Base-by-base conservation (phyloP, 1,140 invertebrate genomes). In the Augochlora pura region DNA sequence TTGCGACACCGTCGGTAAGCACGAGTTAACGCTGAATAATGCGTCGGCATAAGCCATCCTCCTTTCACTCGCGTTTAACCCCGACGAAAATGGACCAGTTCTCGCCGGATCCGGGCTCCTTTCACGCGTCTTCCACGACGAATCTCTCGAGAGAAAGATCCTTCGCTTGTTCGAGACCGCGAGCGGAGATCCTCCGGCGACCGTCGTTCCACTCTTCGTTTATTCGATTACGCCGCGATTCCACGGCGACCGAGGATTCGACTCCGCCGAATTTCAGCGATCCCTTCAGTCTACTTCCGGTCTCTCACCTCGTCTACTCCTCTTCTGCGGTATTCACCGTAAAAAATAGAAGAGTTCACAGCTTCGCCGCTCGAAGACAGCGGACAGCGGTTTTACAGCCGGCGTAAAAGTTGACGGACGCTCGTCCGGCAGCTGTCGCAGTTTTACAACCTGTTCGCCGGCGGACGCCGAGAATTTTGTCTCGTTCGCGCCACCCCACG, bases 41-140 rank as follows among this genome's bases (percentile, higher is more conserved):
- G 23, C 10, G 21, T 7, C 65, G 68, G 70, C n/a, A n/a, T 39
- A 16, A 46, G 42, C 60, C n/a, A 52, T 62, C 72, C 46, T 85
- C 86, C 86, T 87, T 87, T 87, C 86, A 86, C 86, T 86, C 38
- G 49, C 63, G 68, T 68, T 84, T 69, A 84, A 85, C 79, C 65
- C 38, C n/a, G 64, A 70, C 54, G 21, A 66, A 46, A 75, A 74
- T 80, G 65, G 49, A 74, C 66, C 82, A 84, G 83, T 84, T 84
- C n/a, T n/a, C 10, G 70, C n/a, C 21, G 62, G 23, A 67, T 71
- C 63, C 10, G 18, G 18, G 46, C 62, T 65, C 46, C 65, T 80
- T 82, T 80, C 71, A 54, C 77, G 59, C 8, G 63, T 14, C 38
- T n/a, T 57, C 54, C 21, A 1, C 5, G 4, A 14, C 14, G 6